Conservation (phyloP, 2,797 vertebrate genomes). For the Platyrinchus mystaceus region DNA sequence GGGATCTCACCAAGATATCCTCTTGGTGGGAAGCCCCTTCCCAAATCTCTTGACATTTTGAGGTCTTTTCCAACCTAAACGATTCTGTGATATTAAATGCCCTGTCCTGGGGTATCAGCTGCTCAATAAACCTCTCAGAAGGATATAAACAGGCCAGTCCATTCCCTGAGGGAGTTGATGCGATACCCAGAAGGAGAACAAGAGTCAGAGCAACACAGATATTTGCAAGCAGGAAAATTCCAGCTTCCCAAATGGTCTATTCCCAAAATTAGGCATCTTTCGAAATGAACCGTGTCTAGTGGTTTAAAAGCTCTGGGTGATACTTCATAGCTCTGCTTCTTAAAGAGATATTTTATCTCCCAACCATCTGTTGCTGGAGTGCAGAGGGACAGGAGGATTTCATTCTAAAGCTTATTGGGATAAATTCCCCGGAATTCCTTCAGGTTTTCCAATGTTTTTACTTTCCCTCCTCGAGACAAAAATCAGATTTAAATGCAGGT, state of each 20-base stretch:
- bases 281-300: background rate
- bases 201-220: conserved; percentile 13
- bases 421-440: background rate
- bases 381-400: background rate
- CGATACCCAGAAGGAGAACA: background rate
- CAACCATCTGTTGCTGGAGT: background rate
- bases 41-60: background rate
- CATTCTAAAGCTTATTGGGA: background rate
- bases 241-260: background rate
- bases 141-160: background rate
- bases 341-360: background rate
- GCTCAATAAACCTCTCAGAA: conserved; percentile 18
- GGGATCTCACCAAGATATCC: background rate
- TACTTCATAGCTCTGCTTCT: background rate
- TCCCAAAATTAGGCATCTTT: background rate
- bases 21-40: background rate
- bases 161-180: background rate
- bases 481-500: background rate
- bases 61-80: background rate
- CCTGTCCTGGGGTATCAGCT: background rate
- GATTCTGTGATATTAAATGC: background rate
- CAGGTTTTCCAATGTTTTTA: background rate
- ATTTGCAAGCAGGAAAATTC: conserved; percentile 15
- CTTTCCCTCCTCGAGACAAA: background rate
- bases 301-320: background rate